Base-by-base conservation (phyloP, 2,888 invertebrate species). In the Xiphydria camelus region DNA sequence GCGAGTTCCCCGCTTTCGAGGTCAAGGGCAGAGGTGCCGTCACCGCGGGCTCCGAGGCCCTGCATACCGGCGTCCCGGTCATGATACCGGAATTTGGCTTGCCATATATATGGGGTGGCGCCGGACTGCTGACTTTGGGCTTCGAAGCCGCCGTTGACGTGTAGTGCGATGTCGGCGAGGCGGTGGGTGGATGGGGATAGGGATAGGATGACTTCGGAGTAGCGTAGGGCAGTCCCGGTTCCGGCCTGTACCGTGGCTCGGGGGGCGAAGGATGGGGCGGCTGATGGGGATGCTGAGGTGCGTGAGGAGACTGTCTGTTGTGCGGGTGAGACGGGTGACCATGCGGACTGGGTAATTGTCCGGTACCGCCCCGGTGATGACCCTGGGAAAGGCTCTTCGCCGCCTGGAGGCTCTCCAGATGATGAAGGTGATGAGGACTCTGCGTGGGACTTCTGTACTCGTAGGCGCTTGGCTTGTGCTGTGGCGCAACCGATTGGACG, bases 71-170 rank as follows among this genome's bases (percentile, higher is more conserved):
- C 22, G 81, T 80, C 4, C 82, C 81, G 26, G 81, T 76, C 51
- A 79, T 80, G 42, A 82, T 82, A 10, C 83, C 83, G 26, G 82
- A 79, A 23, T 77, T 78, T 51, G 68, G 73, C 52, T 87, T 88
- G 35, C 87, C 87, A 69, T 88, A 88, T 49, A 88, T 84, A 66
- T 87, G 87, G 39, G 84, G 86, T 33, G 89, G 88, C 43, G 88
- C 88, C 1, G 89, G 89, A 67, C 87, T 87, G 62, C 87, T 88
- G 33, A 88, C 88, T 76, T 86, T 86, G 12, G 83, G 83, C 62
- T 83, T 85, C 31, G 78, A 77, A 39, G 78, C 45, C 77, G 68
- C 67, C 74, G 80, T 63, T 73, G 77, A 50, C 68, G 79, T 59
- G 75, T 79, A 61, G 54, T 80, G 58, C 68, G 78, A 64, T 4